A percentile compares a stretch with the other conserved stretches of the same genome.
phyloP scores from a whole-genome alignment of 2,113 vertebrate species.

The Emberiza fucata region DNA sequence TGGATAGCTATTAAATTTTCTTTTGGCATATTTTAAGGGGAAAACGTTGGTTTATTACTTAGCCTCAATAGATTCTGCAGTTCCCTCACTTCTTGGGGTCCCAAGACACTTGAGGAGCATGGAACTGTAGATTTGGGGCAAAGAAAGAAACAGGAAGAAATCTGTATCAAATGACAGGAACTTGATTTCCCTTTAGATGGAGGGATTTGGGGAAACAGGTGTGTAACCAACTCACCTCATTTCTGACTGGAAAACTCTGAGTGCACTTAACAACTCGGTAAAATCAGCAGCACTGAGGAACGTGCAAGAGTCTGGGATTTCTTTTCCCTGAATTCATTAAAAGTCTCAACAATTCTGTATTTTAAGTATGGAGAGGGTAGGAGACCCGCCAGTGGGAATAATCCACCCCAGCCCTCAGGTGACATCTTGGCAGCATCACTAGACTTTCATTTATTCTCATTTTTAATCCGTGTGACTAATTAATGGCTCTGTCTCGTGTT shows the following conservation, averaged over 20 bases:
- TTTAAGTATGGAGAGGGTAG: background rate
- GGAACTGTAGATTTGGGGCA: background rate
- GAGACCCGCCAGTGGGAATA: background rate
- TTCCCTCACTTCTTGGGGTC: background rate
- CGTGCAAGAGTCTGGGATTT: background rate
- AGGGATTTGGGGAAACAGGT: background rate
- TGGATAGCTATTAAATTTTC: background rate
- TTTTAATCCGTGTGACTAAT: background rate
- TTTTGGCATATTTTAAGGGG: background rate
- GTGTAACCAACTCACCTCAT: background rate
- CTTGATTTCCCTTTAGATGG: background rate
- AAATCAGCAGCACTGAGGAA: background rate
- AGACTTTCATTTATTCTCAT: background rate
- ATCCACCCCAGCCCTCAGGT: background rate
- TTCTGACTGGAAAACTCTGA: background rate
- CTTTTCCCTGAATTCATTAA: background rate
- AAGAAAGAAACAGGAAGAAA: background rate
- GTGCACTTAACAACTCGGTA: fast-evolving
- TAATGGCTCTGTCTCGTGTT: background rate
- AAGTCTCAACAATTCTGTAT: background rate
- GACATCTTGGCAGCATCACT: background rate
- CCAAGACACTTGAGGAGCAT: no score
- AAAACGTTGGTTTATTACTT: background rate
- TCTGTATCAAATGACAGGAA: fast-evolving
- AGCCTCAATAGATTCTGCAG: background rate